These are phyloP conservation scores for Solenodon paradoxus DNA, from an alignment of 2,113 vertebrate genomes.

Conservation along the genomic window DNA sequence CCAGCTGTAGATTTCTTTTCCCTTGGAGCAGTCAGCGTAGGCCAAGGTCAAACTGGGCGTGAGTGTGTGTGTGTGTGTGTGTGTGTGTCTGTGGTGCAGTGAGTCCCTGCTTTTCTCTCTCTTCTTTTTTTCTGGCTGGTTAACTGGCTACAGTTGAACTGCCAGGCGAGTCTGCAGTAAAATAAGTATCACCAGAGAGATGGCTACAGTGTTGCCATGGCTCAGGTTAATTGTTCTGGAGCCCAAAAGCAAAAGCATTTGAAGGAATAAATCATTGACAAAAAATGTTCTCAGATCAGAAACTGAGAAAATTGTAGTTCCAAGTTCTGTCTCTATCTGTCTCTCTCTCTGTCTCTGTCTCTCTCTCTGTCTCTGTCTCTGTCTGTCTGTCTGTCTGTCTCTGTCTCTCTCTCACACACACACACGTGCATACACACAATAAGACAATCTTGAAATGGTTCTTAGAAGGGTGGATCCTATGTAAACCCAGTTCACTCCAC, in stretches of 20 bases:
- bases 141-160: not conserved
- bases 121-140: not conserved
- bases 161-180: not conserved
- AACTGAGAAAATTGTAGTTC: not conserved
- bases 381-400: too few relatives aligned
- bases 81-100: too few relatives aligned
- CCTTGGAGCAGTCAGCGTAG: not conserved
- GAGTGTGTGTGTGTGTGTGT: not conserved
- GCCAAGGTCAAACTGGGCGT: not conserved
- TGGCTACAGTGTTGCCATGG: not conserved
- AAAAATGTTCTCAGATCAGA: not conserved
- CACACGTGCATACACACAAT: not conserved
- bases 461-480: not conserved
- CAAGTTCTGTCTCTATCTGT: too few relatives aligned
- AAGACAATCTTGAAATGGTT: not conserved
- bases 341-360: too few relatives aligned
- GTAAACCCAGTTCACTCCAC: not conserved
- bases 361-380: too few relatives aligned
- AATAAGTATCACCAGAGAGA: not conserved
- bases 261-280: not conserved
- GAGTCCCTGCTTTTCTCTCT: not conserved
- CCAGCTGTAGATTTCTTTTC: not conserved
- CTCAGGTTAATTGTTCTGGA: not conserved
- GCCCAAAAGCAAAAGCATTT: not conserved
- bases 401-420: not conserved